Base-by-base conservation (phyloP, 2,113 vertebrate genomes). In the Caranx melampygus region DNA sequence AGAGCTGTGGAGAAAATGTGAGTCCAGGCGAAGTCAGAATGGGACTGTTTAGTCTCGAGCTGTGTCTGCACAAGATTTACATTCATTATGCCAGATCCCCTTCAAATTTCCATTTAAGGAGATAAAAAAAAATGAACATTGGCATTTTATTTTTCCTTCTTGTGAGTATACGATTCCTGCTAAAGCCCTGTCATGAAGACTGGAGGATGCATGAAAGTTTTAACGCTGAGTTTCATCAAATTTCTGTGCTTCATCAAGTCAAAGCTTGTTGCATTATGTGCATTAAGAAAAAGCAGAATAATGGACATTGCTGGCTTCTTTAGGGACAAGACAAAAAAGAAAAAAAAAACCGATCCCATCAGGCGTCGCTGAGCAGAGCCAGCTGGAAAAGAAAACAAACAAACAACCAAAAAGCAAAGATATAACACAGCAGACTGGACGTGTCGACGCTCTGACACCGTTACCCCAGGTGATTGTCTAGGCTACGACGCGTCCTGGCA, bases 21-120 rank as follows among this genome's bases (percentile, higher is more conserved):
- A 60, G 61, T 4, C 5, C 34, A 68, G 15, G 15, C 10, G 4
- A 26, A 33, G 1, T 58, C 34, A 13, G 31, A 44, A 57, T 3
- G 5, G 7, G 37, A 21, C 42, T 75, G 70, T 82, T 78, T 78
- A 61, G 59, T 81, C 26, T 74, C 4, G 14, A 26, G 26, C 26
- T 26, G 26, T 26, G 26, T 26, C 26, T 26, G 26, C 26, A 26
- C 26, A 26, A 14, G 3, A 6, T 16, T 51, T 3, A 51, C 16
- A 40, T 44, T 69, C 35, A n/a, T 13, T 6, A 3, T 16, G n/a
- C 12, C 60, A 54, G 14, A 44, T 14, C 42, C 35, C 21, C 13
- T 13, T 57, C 26, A 26, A 12, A 54, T 58, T 34, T 34, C 31
- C 58, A 3, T 35, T 35, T 59, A 9, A 34, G 21, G 34, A 37